Conservation (phyloP, 2,113 vertebrate genomes). For the Motacilla alba region DNA sequence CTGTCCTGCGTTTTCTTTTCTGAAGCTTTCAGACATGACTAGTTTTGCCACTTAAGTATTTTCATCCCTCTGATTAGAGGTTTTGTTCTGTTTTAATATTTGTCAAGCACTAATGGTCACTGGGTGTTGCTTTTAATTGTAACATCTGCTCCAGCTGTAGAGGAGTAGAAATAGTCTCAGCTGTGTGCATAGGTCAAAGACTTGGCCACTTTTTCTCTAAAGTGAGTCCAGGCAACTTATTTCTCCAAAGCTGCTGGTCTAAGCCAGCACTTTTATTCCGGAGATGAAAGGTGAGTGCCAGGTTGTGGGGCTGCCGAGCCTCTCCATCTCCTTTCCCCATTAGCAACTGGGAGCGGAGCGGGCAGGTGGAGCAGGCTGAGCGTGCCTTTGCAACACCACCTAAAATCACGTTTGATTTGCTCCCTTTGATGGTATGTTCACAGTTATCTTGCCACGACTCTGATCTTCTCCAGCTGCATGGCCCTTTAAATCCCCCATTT, state of each 20-base stretch:
- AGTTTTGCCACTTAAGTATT: neutral
- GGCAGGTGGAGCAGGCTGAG: neutral
- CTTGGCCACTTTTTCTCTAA: neutral
- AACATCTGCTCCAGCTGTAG: neutral
- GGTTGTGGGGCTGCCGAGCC: neutral
- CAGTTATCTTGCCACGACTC: neutral
- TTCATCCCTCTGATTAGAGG: neutral
- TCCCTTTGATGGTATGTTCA: neutral
- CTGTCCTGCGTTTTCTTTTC: neutral
- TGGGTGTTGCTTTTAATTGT: neutral
- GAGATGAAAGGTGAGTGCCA: neutral
- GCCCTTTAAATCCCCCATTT: constrained; percentile 33
- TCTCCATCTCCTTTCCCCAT: neutral
- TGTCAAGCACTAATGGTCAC: neutral
- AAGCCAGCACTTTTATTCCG: neutral
- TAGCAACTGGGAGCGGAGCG: neutral
- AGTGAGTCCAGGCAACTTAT: neutral
- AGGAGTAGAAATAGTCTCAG: neutral
- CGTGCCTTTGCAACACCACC: neutral
- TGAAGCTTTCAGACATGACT: neutral
- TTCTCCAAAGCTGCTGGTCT: neutral
- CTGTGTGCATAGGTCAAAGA: neutral
- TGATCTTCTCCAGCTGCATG: neutral
- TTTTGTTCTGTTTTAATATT: neutral
- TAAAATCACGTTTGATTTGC: neutral